Conservation (phyloP, 2,888 invertebrate genomes). For the Busseola fusca region DNA sequence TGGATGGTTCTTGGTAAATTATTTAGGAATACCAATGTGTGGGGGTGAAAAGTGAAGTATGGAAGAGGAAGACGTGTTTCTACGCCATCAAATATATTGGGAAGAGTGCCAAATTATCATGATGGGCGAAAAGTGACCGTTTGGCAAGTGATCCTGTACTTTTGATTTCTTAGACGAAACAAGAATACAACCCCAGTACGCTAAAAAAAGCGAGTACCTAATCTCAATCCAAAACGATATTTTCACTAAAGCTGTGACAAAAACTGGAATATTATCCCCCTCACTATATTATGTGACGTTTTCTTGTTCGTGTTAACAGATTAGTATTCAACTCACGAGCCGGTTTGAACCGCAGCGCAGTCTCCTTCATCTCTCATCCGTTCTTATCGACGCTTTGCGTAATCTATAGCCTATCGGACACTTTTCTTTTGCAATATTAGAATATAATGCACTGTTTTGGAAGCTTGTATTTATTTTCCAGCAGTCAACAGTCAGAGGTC, state of each 20-base stretch:
- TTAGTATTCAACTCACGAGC: constrained; percentile 52
- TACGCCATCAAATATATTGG: neutral
- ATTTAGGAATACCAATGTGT: neutral
- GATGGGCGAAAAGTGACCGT: neutral
- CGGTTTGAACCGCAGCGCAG: constrained; percentile 14
- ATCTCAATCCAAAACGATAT: constrained; percentile 12
- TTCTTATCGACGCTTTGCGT: constrained; percentile 40
- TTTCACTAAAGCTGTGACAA: constrained; percentile 9
- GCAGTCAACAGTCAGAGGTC: no score
- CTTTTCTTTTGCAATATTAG: constrained; percentile 5
- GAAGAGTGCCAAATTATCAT: neutral
- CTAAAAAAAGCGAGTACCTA: neutral
- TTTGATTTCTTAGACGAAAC: no score
- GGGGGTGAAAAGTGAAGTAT: neutral
- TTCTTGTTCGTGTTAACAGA: constrained; percentile 30
- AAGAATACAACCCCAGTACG: neutral
- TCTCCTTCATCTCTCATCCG: constrained; percentile 18
- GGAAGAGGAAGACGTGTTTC: neutral
- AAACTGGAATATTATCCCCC: constrained; percentile 6
- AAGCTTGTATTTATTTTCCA: neutral
- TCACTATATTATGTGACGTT: constrained; percentile 7
- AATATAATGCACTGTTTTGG: neutral
- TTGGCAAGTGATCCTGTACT: neutral
- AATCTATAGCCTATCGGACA: constrained; percentile 18
- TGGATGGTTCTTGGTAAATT: neutral